Conservation (phyloP, 2,888 invertebrate species). For the Lampropteryx suffumata region DNA sequence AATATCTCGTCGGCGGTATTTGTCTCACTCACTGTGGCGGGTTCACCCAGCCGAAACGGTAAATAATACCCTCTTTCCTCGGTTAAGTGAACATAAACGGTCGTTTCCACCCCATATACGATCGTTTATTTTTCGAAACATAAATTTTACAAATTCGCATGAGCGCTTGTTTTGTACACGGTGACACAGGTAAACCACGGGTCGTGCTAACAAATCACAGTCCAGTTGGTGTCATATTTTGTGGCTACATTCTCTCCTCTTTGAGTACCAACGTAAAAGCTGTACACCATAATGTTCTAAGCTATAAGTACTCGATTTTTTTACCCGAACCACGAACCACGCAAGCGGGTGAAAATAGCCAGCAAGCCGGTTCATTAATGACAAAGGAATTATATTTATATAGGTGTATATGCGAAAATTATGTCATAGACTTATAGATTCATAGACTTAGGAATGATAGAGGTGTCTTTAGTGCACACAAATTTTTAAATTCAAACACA, state of each 20-base stretch:
- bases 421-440: too few relatives aligned
- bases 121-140: constrained; percentile 81
- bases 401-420: too few relatives aligned
- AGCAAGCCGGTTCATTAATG: too few relatives aligned
- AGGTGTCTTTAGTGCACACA: too few relatives aligned
- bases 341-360: constrained; percentile 73
- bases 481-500: too few relatives aligned
- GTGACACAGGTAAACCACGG: constrained; percentile 49
- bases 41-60: constrained; percentile 81
- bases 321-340: constrained; percentile 39
- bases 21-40: constrained; percentile 81
- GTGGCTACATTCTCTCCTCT: neutral
- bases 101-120: constrained; percentile 83
- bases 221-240: constrained; percentile 25
- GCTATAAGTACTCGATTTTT: too few relatives aligned
- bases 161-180: constrained; percentile 59
- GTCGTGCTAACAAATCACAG: constrained; percentile 35
- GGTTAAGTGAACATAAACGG: constrained; percentile 83
- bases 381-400: too few relatives aligned
- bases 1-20: constrained; percentile 78
- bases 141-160: constrained; percentile 78
- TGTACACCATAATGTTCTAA: too few relatives aligned
- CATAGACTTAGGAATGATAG: too few relatives aligned
- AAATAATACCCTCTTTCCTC: constrained; percentile 83
- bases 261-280: too few relatives aligned